Evolutionary conservation across 2,797 vertebrate species (phyloP).

Genomic region (Thaleichthys pacificus): DNA sequence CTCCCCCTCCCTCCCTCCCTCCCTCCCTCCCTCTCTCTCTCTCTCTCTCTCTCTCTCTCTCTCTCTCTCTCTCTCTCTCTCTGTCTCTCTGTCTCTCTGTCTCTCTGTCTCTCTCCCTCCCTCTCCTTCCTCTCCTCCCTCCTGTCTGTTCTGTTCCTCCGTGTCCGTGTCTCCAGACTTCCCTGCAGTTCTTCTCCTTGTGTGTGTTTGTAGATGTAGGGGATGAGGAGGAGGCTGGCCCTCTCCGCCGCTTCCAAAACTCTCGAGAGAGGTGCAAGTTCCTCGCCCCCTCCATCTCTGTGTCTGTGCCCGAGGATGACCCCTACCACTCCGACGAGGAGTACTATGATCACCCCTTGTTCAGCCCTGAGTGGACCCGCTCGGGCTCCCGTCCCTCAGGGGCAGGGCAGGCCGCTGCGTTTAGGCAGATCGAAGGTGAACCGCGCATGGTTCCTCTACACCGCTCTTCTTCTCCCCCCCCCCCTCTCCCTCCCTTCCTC

Average conservation of each 20-base stretch:
- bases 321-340: conserved; percentile 92
- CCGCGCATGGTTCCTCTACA: conserved; percentile 86
- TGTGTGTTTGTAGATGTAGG: conserved; percentile 96
- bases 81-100: conserved; percentile 29
- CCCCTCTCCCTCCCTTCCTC: conserved; percentile 36
- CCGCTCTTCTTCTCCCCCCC: conserved; percentile 55
- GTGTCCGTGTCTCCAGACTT: conserved; percentile 79
- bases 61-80: conserved; percentile 2
- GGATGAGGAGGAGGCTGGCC: conserved; percentile 91
- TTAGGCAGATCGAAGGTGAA: conserved; percentile 95
- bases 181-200: conserved; percentile 88
- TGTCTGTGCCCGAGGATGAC: conserved; percentile 93
- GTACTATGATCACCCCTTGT: conserved; percentile 95
- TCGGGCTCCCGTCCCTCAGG: conserved; percentile 76
- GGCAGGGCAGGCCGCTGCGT: conserved; percentile 84
- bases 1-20: conserved; percentile 31
- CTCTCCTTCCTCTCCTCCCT: conserved; percentile 19
- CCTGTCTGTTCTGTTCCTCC: conserved; percentile 40
- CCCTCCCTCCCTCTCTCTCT: conserved; percentile 34
- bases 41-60: conserved; percentile 23
- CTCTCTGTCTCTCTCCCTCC: conserved; percentile 24
- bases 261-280: conserved; percentile 85
- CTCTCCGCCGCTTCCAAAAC: conserved; percentile 83
- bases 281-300: conserved; percentile 92
- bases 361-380: conserved; percentile 92